These are phyloP conservation scores for Sinocyclocheilus anshuiensis DNA, from an alignment of 2,113 vertebrate genomes.

Conservation along the genomic window DNA sequence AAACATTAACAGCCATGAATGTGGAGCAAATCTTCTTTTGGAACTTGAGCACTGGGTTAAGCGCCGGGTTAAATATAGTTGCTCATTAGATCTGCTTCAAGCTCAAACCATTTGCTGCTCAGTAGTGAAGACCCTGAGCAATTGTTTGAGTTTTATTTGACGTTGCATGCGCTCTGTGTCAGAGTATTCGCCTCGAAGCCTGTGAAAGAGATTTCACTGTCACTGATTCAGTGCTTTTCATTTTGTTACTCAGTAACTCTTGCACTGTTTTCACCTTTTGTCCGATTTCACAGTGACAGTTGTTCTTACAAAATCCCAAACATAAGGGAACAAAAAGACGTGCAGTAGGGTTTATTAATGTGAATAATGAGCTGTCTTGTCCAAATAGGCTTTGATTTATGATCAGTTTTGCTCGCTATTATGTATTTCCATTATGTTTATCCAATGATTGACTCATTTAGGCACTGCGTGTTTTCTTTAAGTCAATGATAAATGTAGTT, in stretches of 20 bases:
- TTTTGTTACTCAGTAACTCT: slow-evolving; percentile 6
- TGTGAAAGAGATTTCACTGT: background rate
- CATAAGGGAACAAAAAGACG: background rate
- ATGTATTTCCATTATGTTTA: background rate
- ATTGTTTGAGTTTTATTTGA: slow-evolving; percentile 15
- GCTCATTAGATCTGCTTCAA: background rate
- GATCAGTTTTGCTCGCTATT: background rate
- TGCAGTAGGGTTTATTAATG: slow-evolving; percentile 4
- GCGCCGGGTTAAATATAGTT: slow-evolving; percentile 29
- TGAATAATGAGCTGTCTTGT: background rate
- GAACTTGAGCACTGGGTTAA: slow-evolving; percentile 28
- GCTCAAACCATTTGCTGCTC: background rate
- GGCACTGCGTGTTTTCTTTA: background rate
- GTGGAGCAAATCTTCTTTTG: slow-evolving; percentile 21
- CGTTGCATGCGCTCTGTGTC: background rate
- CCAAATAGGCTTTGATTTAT: background rate
- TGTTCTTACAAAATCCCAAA: background rate
- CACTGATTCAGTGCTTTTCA: background rate
- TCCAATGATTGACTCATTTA: background rate
- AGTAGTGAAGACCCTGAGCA: background rate
- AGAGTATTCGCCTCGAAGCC: background rate
- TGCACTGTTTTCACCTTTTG: background rate
- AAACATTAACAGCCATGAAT: slow-evolving; percentile 27
- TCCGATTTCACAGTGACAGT: background rate
- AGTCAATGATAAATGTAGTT: background rate